These are phyloP conservation scores for Nebria salina DNA, from an alignment of 2,888 invertebrate genomes.

Conservation along the genomic window DNA sequence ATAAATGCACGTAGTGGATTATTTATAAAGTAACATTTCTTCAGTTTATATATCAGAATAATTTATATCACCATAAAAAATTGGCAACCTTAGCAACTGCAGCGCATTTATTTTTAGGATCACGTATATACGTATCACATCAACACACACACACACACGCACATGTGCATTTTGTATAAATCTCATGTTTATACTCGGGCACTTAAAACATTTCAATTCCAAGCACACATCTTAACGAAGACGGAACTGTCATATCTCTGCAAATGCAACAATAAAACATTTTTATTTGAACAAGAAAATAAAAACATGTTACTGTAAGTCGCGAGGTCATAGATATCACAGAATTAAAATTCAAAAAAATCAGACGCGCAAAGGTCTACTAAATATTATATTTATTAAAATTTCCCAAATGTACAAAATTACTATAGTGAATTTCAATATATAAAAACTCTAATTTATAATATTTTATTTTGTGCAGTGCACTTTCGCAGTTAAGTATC, in stretches of 20 bases:
- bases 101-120: neutral
- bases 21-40: neutral
- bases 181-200: neutral
- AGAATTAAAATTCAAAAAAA: no score
- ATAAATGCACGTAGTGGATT: neutral
- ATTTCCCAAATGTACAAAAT: no score
- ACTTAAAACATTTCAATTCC: constrained; percentile 1
- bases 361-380: no score
- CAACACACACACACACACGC: neutral
- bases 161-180: neutral
- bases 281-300: neutral
- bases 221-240: constrained; percentile 7
- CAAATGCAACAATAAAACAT: constrained; percentile 7
- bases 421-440: no score
- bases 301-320: neutral
- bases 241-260: constrained; percentile 15
- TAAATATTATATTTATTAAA: no score
- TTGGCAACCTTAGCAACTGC: neutral
- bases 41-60: neutral
- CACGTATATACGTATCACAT: neutral
- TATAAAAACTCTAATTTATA: no score
- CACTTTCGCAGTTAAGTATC: no score
- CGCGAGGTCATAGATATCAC: neutral
- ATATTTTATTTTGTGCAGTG: no score
- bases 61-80: neutral